Base-by-base conservation (phyloP, 2,797 vertebrate species). In the Premnoplex brunnescens region DNA sequence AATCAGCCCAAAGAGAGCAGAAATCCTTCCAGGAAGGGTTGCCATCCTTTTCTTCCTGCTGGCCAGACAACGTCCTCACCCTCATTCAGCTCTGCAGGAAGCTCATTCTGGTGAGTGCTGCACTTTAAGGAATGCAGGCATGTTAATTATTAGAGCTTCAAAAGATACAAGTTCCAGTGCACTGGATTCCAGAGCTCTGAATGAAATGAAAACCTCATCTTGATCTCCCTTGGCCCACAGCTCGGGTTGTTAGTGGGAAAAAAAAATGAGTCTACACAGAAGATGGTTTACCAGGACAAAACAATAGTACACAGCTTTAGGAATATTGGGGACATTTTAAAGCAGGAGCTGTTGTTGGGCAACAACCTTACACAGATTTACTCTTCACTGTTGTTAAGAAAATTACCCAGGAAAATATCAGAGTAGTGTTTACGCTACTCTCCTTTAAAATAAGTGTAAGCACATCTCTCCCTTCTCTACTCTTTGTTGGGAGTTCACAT, bases 111-210 rank as follows among this genome's bases (percentile, higher is more conserved):
- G 58, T 81, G 39, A 95, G 58, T 3, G 13, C 46, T 68, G 58
- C 39, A 81, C 73, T 81, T 81, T 49, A 91, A 88, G 59, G 79
- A 91, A 91, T 84, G 90, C 15, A 84, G 79, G 69, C 69, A 88
- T 88, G 85, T 91, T 89, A 89, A 93, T 91, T 96, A 91, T 96
- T 94, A 96, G 68, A 88, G n/a, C 66, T 94, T 96, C 93, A 94
- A 92, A 96, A 93, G 82, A 85, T 19, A 43, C 14, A 51, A 78
- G 69, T 69, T 95, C 62, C 59, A 93, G 54, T 69, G 82, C 68
- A 79, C 62, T 78, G 79, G 56, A 91, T 90, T 94, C 76, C 91
- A 94, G 80, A 84, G 79, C 58, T 83, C 66, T 72, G 82, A 89
- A 89, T 28, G 20, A 94, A 96, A 92, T 66, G 14, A 94, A 95